Conservation (phyloP, 2,797 vertebrate species). For the Cuniculus paca region DNA sequence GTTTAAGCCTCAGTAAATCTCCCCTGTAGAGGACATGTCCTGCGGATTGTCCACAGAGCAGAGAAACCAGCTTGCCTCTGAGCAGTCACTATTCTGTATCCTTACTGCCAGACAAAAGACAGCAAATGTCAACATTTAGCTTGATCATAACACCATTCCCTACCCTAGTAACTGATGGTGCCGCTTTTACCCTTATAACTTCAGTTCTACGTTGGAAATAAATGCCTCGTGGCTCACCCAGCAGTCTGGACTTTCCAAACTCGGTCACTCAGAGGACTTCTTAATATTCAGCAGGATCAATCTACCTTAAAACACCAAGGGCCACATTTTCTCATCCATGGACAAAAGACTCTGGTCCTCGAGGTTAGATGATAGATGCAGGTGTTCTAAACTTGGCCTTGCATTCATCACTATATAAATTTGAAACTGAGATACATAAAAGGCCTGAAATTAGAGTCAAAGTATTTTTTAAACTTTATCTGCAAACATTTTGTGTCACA, state of each 20-base stretch:
- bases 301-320: not conserved
- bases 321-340: not conserved
- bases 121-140: not conserved
- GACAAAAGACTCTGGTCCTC: not conserved
- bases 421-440: not conserved
- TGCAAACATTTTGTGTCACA: not conserved
- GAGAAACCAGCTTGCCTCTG: not conserved
- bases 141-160: not conserved
- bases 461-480: not conserved
- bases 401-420: not conserved
- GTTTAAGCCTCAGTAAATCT: not conserved
- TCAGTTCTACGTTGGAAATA: not conserved
- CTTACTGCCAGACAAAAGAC: not conserved
- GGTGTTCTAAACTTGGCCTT: not conserved
- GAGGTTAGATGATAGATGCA: not conserved
- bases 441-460: not conserved
- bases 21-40: not conserved
- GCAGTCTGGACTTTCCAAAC: not conserved
- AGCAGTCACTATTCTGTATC: not conserved
- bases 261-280: not conserved
- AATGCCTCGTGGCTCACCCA: not conserved
- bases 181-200: not conserved
- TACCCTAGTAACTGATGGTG: not conserved
- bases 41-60: not conserved
- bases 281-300: not conserved